Percentiles rank a stretch among this genome's conserved stretches.
Conservation (phyloP, 2,113 vertebrate genomes). For the Tenebrosternarchus preto region DNA sequence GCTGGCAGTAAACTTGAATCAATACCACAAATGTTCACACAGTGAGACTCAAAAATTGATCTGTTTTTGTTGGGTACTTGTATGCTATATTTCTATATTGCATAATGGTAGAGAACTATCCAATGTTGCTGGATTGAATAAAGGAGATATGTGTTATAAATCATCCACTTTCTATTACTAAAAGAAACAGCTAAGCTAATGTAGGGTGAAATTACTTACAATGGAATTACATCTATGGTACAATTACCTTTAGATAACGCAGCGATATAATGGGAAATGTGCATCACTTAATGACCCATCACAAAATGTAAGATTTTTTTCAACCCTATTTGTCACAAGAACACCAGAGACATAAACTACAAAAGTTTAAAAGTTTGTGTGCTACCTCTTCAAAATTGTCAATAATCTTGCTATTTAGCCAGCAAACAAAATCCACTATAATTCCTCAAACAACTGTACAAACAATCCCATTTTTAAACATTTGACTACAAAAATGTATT, state of each 20-base stretch:
- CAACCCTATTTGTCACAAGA: not conserved
- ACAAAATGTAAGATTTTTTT: not conserved
- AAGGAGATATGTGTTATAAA: slow-evolving; percentile 1
- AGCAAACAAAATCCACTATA: no score
- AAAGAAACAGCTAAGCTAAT: slow-evolving; percentile 37
- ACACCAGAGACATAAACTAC: not conserved
- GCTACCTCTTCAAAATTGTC: not conserved
- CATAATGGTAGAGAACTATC: not conserved
- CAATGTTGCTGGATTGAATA: slow-evolving; percentile 6
- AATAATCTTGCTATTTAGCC: no score
- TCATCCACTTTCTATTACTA: slow-evolving; percentile 28
- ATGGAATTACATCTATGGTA: slow-evolving; percentile 26
- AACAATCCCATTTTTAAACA: no score
- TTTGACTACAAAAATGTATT: no score
- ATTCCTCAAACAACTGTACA: no score
- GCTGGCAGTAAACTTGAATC: not conserved
- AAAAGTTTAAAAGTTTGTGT: not conserved
- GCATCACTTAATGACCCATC: not conserved
- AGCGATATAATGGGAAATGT: not conserved
- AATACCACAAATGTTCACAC: not conserved
- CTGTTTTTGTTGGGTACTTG: not conserved
- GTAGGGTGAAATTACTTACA: slow-evolving; percentile 40
- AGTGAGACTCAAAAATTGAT: not conserved
- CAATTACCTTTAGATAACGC: slow-evolving; percentile 34
- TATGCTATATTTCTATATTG: not conserved